Conservation (phyloP, 2,797 vertebrate genomes). For the Esox lucius region DNA sequence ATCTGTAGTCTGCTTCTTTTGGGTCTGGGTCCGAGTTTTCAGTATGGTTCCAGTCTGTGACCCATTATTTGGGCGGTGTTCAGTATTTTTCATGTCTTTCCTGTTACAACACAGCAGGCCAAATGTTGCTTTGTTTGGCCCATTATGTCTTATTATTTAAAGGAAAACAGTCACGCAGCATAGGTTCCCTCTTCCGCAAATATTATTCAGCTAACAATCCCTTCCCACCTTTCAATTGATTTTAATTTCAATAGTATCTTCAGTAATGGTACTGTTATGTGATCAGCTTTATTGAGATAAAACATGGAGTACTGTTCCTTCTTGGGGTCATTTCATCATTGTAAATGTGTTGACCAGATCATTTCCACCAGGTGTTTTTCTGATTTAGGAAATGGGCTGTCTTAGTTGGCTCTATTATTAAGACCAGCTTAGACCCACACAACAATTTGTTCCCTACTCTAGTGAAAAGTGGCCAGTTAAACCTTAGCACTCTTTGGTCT, state of each 20-base stretch:
- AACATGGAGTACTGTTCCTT: not conserved
- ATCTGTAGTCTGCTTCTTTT: slow-evolving; percentile 7
- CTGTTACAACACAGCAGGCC: slow-evolving; percentile 19
- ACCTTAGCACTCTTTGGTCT: not conserved
- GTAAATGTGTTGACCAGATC: not conserved
- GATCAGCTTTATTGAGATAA: not conserved
- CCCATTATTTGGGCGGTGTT: slow-evolving; percentile 21
- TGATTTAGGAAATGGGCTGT: slow-evolving; percentile 2
- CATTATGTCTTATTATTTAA: slow-evolving; percentile 8
- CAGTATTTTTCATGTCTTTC: slow-evolving; percentile 38
- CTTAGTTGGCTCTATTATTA: no score
- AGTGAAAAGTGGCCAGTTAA: not conserved
- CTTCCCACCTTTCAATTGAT: no score
- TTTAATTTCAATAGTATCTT: no score
- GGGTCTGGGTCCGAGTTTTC: not conserved
- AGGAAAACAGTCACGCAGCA: not conserved
- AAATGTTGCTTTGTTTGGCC: not conserved
- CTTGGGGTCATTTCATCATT: not conserved
- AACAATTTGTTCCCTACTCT: not conserved
- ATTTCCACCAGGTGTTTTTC: not conserved
- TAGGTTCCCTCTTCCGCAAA: slow-evolving; percentile 44
- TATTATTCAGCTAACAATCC: no score
- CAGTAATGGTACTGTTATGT: not conserved
- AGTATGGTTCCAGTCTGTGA: slow-evolving; percentile 17
- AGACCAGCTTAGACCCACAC: no score